Evolutionary conservation across 2,113 vertebrate species (phyloP).

Genomic region (Ornithorhynchus anatinus): DNA sequence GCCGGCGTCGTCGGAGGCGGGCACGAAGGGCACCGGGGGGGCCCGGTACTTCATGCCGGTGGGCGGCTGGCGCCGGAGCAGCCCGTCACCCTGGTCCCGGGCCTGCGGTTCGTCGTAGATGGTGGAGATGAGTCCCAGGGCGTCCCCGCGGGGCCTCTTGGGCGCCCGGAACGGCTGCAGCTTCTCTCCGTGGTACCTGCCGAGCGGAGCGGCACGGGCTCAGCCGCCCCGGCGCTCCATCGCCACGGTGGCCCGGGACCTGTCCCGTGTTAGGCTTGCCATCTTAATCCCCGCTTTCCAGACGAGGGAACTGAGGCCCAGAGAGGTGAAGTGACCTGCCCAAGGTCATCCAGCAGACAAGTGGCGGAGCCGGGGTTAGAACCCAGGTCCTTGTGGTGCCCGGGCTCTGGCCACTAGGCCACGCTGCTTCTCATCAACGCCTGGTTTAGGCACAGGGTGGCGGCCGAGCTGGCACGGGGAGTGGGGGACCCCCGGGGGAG

Average conservation of each 20-base stretch:
- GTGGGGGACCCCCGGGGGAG: too few relatives aligned
- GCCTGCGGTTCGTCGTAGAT: slow-evolving; percentile 87
- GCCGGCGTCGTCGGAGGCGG: neutral
- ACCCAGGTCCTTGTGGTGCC: too few relatives aligned
- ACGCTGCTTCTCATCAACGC: too few relatives aligned
- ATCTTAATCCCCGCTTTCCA: neutral
- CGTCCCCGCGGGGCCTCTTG: slow-evolving; percentile 72
- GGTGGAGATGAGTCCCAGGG: slow-evolving; percentile 81
- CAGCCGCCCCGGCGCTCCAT: rapidly evolving
- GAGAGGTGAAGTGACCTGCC: too few relatives aligned
- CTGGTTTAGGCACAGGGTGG: too few relatives aligned
- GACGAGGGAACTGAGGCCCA: neutral
- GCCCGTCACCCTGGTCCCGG: slow-evolving; percentile 77
- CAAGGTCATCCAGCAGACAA: too few relatives aligned
- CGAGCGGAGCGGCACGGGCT: neutral
- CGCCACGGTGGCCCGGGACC: neutral
- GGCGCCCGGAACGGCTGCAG: slow-evolving; percentile 71
- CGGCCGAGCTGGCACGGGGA: too few relatives aligned
- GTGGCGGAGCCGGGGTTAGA: too few relatives aligned
- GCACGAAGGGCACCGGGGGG: slow-evolving; percentile 65
- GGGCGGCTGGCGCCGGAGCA: slow-evolving; percentile 83
- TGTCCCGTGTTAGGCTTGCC: too few relatives aligned
- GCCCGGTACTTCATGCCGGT: slow-evolving; percentile 88
- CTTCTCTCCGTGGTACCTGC: slow-evolving; percentile 94
- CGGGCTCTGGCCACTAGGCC: too few relatives aligned